Evolutionary conservation across 2,888 invertebrate species (phyloP), one percentile per base, ranked within the genome.

Genomic region (Polyommatus icarus): DNA sequence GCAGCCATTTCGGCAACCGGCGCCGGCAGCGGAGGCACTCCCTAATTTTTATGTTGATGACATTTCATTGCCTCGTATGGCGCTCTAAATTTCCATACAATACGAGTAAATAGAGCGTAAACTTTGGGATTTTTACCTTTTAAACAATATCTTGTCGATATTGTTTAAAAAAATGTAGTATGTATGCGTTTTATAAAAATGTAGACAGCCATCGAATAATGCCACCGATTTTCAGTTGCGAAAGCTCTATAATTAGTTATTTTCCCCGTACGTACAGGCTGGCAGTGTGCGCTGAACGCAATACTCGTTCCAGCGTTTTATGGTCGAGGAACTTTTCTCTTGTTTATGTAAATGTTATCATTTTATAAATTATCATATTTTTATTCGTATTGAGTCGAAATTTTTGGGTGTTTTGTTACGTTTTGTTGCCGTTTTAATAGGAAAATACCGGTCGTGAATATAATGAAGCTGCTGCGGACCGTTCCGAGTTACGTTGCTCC

Each of bases 271-370:
- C n/a, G n/a, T 40, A 40, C 8, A 40, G 20, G 59, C 61, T 24
- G 29, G 24, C 24, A 32, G 29, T 67, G 67, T 29, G 67, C 67
- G 67, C 67, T 67, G 32, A 15, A 1, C 29, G 18, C 67, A 32
- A 29, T 15, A 32, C 67, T 20, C 29, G 67, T 32, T 32, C 67
- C 29, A 32, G 67, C 67, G 15, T 67, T 67, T 32, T 32, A 67
- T 40, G 72, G 72, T 40, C 72, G 40, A 40, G 20, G 72, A 20
- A 40, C 72, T 40, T 72, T 72, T 72, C 72, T 72, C 72, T 72
- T 40, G 72, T 72, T 72, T 72, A 72, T 72, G 72, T 72, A 72
- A 72, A 72, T 72, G 72, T 72, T 72, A n/a, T 72, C 40, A 72
- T 72, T 40, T 40, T 72, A n/a, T 36, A 40, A 36, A 40, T 36